Evolutionary conservation across 2,888 invertebrate species (phyloP).

Genomic region (Ceraclea dissimilis): DNA sequence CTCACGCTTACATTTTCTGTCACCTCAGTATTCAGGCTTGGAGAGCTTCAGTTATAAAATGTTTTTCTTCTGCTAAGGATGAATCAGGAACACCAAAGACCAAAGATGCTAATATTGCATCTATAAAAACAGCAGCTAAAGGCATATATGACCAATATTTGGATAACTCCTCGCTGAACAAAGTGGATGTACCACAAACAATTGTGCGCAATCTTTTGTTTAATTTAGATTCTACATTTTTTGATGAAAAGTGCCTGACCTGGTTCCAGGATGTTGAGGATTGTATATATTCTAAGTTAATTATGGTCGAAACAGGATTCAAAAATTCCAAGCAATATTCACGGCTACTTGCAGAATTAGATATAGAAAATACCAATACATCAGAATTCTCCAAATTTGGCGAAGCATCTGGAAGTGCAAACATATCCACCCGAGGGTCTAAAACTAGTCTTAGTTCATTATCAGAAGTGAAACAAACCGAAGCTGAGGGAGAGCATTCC

Average conservation of each 20-base stretch:
- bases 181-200: slow-evolving; percentile 54
- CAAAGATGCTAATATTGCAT: slow-evolving; percentile 2
- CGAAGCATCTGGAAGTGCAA: not conserved
- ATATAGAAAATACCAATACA: slow-evolving; percentile 19
- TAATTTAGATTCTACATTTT: slow-evolving; percentile 50
- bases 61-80: slow-evolving; percentile 8
- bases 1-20: slow-evolving; percentile 67
- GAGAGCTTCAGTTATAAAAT: slow-evolving; percentile 17
- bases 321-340: slow-evolving; percentile 22
- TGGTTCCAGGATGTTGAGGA: slow-evolving; percentile 83
- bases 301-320: slow-evolving; percentile 19
- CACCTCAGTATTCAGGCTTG: slow-evolving; percentile 68
- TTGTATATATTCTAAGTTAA: slow-evolving; percentile 47
- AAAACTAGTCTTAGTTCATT: slow-evolving; percentile 21
- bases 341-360: slow-evolving; percentile 21
- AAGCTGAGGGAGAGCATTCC: slow-evolving; percentile 5
- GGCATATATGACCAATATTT: slow-evolving; percentile 73
- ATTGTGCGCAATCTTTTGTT: slow-evolving; percentile 53
- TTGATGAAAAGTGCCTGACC: slow-evolving; percentile 55
- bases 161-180: slow-evolving; percentile 60
- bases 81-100: not conserved
- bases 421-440: slow-evolving; percentile 7
- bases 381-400: slow-evolving; percentile 11
- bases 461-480: slow-evolving; percentile 7
- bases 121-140: slow-evolving; percentile 54